Base-by-base conservation (phyloP, 2,888 invertebrate genomes). In the Parnassius apollo region DNA sequence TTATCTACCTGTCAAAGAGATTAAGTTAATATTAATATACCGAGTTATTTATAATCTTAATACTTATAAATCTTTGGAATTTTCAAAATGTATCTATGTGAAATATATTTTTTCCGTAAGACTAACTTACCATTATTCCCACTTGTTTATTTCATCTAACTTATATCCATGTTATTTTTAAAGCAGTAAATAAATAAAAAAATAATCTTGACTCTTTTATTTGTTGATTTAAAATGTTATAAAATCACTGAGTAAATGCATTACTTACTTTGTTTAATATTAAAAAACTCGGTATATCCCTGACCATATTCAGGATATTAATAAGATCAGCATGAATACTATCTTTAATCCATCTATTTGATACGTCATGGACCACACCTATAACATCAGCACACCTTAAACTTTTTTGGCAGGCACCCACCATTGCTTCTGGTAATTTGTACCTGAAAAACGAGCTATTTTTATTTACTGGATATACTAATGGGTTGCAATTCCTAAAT, bases 341-440 rank as follows among this genome's bases (percentile, higher is more conserved):
- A 51, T 95, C 93, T 67, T 96, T 94, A 0, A 94, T 94, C 86
- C 94, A 94, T 51, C 85, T 80, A 78, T 96, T 95, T 0, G 95
- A 94, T 4, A 94, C 94, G 87, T 98, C 98, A 78, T 98, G 97
- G 22, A 98, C 90, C 1, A 98, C 96, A 9, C 96, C 96, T 70
- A 98, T 93, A 1, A 97, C 85, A 88, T 98, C 95, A 0, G 97
- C 96, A 78, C 95, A 92, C 68, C 93, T 82, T 51, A 96, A 81
- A 58, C 95, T 93, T 82, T 84, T 85, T 86, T 93, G 74, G 90
- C 94, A 90, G 89, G 92, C 93, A 48, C 69, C 70, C 60, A 85
- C 74, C 91, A 92, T 92, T 25, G 88, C 81, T 35, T 81, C 79
- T 35, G 91, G 90, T 54, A 92, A 76, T 63, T 86, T 85, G 69